Evolutionary conservation across 2,888 invertebrate genomes (phyloP).

Genomic region (Idaea biselata): DNA sequence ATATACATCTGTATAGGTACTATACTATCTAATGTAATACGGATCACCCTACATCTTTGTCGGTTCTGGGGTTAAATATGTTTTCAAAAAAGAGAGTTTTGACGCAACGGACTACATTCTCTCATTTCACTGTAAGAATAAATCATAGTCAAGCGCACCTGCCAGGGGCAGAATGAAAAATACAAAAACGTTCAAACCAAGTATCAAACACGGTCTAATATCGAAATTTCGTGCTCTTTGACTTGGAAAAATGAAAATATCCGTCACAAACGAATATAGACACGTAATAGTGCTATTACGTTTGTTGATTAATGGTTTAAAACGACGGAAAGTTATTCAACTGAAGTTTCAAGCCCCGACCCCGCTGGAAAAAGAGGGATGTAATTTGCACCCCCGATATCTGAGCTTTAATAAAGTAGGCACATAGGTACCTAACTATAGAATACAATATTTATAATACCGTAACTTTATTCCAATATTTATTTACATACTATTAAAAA

Average conservation of each 20-base stretch:
- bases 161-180: slow-evolving; percentile 61
- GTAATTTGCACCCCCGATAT: neutral
- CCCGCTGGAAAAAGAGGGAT: neutral
- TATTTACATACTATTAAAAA: too few species aligned
- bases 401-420: neutral
- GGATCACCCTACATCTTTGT: too few species aligned
- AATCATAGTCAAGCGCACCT: slow-evolving; percentile 74
- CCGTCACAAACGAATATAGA: slow-evolving; percentile 1
- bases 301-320: neutral
- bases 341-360: neutral
- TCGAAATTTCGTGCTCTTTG: slow-evolving; percentile 26
- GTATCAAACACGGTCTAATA: slow-evolving; percentile 56
- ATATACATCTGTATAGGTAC: too few species aligned
- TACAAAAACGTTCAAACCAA: slow-evolving; percentile 49
- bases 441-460: too few species aligned
- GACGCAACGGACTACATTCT: slow-evolving; percentile 36
- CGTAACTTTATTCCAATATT: too few species aligned
- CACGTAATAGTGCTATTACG: neutral
- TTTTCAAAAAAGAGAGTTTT: neutral
- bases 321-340: neutral
- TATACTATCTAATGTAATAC: too few species aligned
- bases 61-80: too few species aligned
- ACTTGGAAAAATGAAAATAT: slow-evolving; percentile 20
- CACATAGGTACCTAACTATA: too few species aligned
- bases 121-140: slow-evolving; percentile 57